phyloP scores from a whole-genome alignment of 2,888 invertebrate species.

The Cenopis cana region DNA sequence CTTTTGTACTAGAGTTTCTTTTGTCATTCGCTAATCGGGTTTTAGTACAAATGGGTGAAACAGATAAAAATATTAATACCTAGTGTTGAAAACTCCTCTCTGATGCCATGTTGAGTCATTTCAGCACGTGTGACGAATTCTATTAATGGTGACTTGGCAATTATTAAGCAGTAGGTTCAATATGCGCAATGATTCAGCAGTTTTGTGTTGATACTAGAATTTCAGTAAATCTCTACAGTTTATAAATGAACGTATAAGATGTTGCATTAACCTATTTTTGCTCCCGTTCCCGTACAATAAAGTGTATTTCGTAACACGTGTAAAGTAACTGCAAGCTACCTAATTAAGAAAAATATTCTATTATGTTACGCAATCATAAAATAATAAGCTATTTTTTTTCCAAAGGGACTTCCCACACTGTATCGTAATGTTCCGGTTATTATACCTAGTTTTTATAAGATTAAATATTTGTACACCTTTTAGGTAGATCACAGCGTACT shows the following conservation, averaged over 20 bases:
- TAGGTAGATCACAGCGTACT: too few species aligned
- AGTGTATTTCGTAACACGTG: neutral
- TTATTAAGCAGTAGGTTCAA: neutral
- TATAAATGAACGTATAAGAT: too few species aligned
- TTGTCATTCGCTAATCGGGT: too few species aligned
- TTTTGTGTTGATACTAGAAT: neutral
- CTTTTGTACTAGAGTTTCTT: too few species aligned
- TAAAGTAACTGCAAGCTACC: neutral
- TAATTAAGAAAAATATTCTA: neutral
- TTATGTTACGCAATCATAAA: conserved; percentile 10
- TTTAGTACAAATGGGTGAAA: too few species aligned
- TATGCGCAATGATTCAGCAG: neutral
- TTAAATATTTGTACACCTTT: too few species aligned
- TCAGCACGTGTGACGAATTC: neutral
- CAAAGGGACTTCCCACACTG: conserved; percentile 10
- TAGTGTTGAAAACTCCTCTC: neutral
- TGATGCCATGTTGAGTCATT: neutral
- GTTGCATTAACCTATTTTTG: neutral
- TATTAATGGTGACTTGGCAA: neutral
- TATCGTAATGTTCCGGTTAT: conserved; percentile 29
- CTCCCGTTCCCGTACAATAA: neutral
- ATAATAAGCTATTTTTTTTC: neutral
- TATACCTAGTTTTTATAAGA: too few species aligned
- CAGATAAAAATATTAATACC: neutral
- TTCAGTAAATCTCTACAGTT: too few species aligned